A percentile compares a stretch with the other conserved stretches of the same genome.
Conservation (phyloP, 2,888 invertebrate genomes). For the Protodeltote pygarga region DNA sequence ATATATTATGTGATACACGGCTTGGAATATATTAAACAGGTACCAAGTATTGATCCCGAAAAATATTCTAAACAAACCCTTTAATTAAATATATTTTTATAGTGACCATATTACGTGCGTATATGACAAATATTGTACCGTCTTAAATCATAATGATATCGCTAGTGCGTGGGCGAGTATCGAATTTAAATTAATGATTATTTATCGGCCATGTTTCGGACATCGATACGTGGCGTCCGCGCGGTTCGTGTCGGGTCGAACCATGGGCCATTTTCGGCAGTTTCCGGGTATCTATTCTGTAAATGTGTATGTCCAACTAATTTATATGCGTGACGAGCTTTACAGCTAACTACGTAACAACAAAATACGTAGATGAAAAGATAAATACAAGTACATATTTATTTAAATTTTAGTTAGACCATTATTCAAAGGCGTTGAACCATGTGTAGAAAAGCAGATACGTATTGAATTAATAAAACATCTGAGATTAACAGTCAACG, state of each 20-base stretch:
- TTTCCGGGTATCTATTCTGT: slow-evolving; percentile 71
- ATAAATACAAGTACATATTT: slow-evolving; percentile 38
- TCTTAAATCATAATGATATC: slow-evolving; percentile 71
- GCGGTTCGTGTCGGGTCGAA: slow-evolving; percentile 50
- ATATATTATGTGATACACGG: slow-evolving; percentile 69
- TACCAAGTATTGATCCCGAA: slow-evolving; percentile 52
- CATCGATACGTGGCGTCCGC: slow-evolving; percentile 65
- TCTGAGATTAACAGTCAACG: slow-evolving; percentile 17
- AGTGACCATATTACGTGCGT: slow-evolving; percentile 40
- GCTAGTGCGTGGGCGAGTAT: slow-evolving; percentile 72
- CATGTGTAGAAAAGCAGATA: slow-evolving; percentile 23
- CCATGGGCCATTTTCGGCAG: slow-evolving; percentile 69
- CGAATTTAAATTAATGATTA: slow-evolving; percentile 80
- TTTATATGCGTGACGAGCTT: slow-evolving; percentile 66
- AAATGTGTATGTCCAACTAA: slow-evolving; percentile 51
- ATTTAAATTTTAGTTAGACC: slow-evolving; percentile 24
- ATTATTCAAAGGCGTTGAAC: slow-evolving; percentile 31
- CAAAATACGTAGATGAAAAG: slow-evolving; percentile 51
- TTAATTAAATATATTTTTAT: slow-evolving; percentile 42
- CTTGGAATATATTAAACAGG: slow-evolving; percentile 60
- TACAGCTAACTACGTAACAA: slow-evolving; percentile 57
- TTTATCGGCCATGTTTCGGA: slow-evolving; percentile 73
- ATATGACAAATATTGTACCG: slow-evolving; percentile 54
- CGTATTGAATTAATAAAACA: slow-evolving; percentile 35
- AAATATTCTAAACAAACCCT: slow-evolving; percentile 33